These are phyloP conservation scores for Dascyllus trimaculatus DNA, from an alignment of 2,113 vertebrate species.

Conservation along the genomic window DNA sequence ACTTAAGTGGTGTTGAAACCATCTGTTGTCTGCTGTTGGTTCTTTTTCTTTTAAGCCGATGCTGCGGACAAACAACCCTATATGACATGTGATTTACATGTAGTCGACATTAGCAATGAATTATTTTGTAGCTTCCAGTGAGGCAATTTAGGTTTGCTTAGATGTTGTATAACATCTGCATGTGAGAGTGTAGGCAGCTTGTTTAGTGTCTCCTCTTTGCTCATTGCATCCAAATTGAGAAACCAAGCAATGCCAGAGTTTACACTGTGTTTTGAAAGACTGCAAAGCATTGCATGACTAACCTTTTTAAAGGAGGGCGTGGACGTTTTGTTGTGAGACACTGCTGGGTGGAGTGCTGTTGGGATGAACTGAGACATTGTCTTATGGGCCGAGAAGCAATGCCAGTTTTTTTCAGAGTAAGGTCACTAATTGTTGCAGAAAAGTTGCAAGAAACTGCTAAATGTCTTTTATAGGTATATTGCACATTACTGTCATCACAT, in stretches of 20 bases:
- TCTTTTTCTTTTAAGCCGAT: conserved; percentile 87
- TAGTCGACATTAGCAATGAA: background rate
- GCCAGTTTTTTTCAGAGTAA: background rate
- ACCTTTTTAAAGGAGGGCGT: conserved; percentile 29
- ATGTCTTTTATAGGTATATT: background rate
- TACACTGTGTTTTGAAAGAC: conserved; percentile 35
- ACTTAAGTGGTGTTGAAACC: conserved; percentile 87
- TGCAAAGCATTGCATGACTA: conserved; percentile 24
- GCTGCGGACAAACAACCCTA: conserved; percentile 61
- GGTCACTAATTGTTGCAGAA: background rate
- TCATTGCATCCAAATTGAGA: conserved; percentile 12
- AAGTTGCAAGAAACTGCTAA: background rate
- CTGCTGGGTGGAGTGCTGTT: conserved; percentile 19
- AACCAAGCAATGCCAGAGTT: conserved; percentile 15
- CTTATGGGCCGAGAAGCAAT: background rate
- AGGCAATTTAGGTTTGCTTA: background rate
- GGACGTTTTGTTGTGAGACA: conserved; percentile 22
- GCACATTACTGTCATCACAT: background rate
- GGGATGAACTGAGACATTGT: conserved; percentile 23
- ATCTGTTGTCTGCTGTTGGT: conserved; percentile 88
- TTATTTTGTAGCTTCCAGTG: background rate
- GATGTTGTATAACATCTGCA: background rate
- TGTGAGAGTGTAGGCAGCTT: conserved; percentile 37
- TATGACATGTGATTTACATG: conserved; percentile 24
- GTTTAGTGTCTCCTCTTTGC: conserved; percentile 21